Evolutionary conservation across 2,113 vertebrate species (phyloP).

Genomic region (Centrocercus urophasianus): DNA sequence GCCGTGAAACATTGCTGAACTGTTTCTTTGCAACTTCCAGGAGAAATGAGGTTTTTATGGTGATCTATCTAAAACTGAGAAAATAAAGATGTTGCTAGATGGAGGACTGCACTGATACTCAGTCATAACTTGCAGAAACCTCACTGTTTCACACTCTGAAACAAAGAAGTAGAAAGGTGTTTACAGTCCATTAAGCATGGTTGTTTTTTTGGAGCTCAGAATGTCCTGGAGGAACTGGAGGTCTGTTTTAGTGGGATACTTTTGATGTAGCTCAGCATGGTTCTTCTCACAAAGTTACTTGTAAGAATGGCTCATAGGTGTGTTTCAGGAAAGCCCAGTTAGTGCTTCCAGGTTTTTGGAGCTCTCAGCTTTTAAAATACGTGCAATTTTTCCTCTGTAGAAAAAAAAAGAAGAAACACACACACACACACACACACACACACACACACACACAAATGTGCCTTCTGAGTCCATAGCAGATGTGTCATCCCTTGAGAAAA

Average conservation of each 20-base stretch:
- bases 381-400: neutral
- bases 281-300: neutral
- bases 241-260: neutral
- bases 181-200: neutral
- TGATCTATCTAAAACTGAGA: neutral
- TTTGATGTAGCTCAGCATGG: neutral
- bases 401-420: neutral
- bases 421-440: too few relatives aligned
- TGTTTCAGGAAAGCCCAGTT: neutral
- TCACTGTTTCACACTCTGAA: neutral
- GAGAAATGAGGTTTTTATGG: neutral
- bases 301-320: neutral
- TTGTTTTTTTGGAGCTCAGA: neutral
- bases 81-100: neutral
- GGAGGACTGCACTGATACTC: neutral
- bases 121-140: neutral
- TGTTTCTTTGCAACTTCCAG: neutral
- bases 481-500: neutral
- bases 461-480: neutral
- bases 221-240: neutral
- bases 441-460: neutral
- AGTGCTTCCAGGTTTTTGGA: neutral
- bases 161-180: neutral
- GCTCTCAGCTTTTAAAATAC: neutral
- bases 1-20: neutral